phyloP scores from a whole-genome alignment of 2,888 invertebrate genomes.

The Altica lythri region DNA sequence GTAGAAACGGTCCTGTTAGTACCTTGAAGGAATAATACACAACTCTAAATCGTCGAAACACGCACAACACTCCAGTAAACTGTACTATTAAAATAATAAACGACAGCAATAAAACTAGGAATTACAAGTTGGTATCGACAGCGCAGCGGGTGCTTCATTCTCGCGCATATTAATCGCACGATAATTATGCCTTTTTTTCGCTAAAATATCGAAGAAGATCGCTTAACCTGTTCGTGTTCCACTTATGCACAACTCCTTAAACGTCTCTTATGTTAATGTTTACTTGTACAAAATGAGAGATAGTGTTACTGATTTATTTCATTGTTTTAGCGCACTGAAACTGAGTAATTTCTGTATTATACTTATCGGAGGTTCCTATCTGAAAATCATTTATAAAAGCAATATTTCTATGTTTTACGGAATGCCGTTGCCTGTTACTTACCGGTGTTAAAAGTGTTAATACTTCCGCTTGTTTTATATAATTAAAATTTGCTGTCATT shows the following conservation, averaged over 20 bases:
- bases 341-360: no score
- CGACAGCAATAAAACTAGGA: conserved; percentile 53
- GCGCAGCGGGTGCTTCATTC: conserved; percentile 50
- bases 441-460: no score
- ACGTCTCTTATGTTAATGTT: conserved; percentile 45
- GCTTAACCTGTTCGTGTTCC: conserved; percentile 40
- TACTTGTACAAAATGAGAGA: no score
- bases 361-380: no score
- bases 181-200: conserved; percentile 51
- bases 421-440: no score
- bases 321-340: no score
- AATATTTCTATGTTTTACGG: no score
- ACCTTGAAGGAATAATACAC: conserved; percentile 36
- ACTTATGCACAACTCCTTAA: conserved; percentile 31
- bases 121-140: conserved; percentile 54
- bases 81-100: conserved; percentile 56
- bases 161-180: conserved; percentile 54
- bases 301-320: no score
- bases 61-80: conserved; percentile 50
- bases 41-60: conserved; percentile 43
- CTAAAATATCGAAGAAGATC: conserved; percentile 38
- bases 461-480: no score
- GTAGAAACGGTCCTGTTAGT: conserved; percentile 5
- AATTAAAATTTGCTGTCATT: no score
- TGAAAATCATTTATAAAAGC: no score